A percentile compares a stretch with the other conserved stretches of the same genome.
Evolutionary conservation across 1,140 invertebrate genomes (phyloP).

Genomic region (Zophobas atratus): DNA sequence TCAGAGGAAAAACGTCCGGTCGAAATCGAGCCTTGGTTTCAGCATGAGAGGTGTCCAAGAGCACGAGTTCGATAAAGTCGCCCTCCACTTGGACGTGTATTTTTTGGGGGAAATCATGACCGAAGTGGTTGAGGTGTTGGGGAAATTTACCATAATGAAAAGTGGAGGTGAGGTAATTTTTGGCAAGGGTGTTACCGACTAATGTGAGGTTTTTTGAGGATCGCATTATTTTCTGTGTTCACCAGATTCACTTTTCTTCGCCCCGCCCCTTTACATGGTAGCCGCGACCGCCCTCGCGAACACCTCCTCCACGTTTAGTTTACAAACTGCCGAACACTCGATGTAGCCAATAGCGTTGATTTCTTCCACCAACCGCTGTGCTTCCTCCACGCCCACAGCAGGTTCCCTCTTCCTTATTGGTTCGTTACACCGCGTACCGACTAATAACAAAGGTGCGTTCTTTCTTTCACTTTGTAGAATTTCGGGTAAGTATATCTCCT

Average conservation of each 20-base stretch:
- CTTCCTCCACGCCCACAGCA: not conserved
- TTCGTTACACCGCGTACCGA: not conserved
- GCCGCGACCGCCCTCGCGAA: not conserved
- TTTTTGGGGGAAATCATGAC: too few relatives aligned
- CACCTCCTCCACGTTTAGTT: not conserved
- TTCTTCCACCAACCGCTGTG: not conserved
- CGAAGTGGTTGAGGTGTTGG: too few relatives aligned
- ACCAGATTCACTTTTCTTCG: not conserved
- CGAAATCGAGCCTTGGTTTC: too few relatives aligned
- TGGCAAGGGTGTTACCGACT: too few relatives aligned
- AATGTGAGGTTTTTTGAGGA: too few relatives aligned
- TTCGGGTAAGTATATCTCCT: not conserved
- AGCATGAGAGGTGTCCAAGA: too few relatives aligned
- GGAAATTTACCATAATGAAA: too few relatives aligned
- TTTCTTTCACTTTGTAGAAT: not conserved
- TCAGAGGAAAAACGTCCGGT: too few relatives aligned
- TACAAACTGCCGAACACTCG: not conserved
- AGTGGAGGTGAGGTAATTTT: too few relatives aligned
- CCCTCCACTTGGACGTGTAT: too few relatives aligned
- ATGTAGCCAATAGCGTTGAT: not conserved
- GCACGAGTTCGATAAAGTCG: too few relatives aligned
- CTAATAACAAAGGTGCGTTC: not conserved
- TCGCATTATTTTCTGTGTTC: too few relatives aligned
- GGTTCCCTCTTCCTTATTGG: not conserved
- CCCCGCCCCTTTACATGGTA: not conserved